A percentile compares a stretch with the other conserved stretches of the same genome.
Evolutionary conservation across 2,888 invertebrate species (phyloP).

Genomic region (Raillietiella orientalis): DNA sequence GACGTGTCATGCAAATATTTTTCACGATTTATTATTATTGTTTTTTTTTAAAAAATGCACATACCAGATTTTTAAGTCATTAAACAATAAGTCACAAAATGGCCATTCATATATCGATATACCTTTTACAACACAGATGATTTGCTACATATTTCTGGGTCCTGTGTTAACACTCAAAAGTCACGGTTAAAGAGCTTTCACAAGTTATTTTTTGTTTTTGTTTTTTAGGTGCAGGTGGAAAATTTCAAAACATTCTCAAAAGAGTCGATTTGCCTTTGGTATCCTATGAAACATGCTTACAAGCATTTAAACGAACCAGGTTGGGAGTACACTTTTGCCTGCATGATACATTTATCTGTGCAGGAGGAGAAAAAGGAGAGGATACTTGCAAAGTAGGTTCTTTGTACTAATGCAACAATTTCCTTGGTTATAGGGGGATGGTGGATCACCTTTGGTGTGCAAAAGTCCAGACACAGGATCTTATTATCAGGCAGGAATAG

Average conservation of each 20-base stretch:
- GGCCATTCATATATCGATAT: too few relatives aligned
- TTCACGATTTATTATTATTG: too few relatives aligned
- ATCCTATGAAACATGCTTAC: conserved; percentile 5
- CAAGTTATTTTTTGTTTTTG: too few relatives aligned
- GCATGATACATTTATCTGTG: conserved; percentile 4
- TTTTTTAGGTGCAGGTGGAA: neutral
- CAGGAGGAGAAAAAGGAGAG: conserved; percentile 3
- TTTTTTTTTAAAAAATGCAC: too few relatives aligned
- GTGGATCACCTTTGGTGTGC: conserved; percentile 1
- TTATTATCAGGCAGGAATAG: neutral
- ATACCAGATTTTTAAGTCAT: too few relatives aligned
- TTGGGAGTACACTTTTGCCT: conserved; percentile 3
- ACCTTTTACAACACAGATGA: too few relatives aligned
- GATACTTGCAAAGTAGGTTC: conserved; percentile 5
- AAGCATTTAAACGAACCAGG: neutral
- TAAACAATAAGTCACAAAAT: too few relatives aligned
- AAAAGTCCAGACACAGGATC: neutral
- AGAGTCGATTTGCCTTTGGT: conserved; percentile 10
- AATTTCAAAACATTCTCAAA: neutral
- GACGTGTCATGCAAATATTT: too few relatives aligned
- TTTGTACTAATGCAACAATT: neutral
- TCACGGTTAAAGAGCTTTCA: too few relatives aligned
- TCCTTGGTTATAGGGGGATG: neutral
- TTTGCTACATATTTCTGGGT: too few relatives aligned
- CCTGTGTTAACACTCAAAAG: too few relatives aligned